Percentiles rank a stretch among this genome's conserved stretches.
Conservation (phyloP, 2,797 vertebrate species). For the Petrocephalus schoutedeni region DNA sequence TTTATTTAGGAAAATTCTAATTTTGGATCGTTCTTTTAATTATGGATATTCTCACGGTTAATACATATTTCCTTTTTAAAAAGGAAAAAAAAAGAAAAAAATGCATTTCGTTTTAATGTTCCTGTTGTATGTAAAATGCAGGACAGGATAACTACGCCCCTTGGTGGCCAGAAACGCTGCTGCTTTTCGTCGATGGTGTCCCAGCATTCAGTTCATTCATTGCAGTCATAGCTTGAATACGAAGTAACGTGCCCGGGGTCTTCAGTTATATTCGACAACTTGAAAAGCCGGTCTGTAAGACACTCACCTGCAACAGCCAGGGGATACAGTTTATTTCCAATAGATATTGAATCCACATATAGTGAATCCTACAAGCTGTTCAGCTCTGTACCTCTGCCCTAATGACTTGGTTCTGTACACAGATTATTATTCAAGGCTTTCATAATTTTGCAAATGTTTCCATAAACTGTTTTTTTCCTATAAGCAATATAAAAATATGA, state of each 20-base stretch:
- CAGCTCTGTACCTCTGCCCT: background rate
- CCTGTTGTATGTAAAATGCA: background rate
- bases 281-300: background rate
- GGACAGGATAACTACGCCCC: background rate
- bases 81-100: background rate
- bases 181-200: background rate
- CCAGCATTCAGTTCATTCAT: background rate
- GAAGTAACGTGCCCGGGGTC: background rate
- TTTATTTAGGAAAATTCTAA: background rate
- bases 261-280: background rate
- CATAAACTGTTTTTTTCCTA: background rate
- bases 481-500: background rate
- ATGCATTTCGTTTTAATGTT: background rate
- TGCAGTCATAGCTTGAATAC: background rate
- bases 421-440: background rate
- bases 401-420: background rate
- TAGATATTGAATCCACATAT: background rate
- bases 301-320: background rate
- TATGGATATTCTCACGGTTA: background rate
- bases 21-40: background rate
- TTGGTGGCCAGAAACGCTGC: background rate
- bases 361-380: background rate
- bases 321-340: background rate
- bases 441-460: background rate
- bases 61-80: background rate